Evolutionary conservation across 1,140 invertebrate genomes (phyloP).

Genomic region (Dreissena polymorpha): DNA sequence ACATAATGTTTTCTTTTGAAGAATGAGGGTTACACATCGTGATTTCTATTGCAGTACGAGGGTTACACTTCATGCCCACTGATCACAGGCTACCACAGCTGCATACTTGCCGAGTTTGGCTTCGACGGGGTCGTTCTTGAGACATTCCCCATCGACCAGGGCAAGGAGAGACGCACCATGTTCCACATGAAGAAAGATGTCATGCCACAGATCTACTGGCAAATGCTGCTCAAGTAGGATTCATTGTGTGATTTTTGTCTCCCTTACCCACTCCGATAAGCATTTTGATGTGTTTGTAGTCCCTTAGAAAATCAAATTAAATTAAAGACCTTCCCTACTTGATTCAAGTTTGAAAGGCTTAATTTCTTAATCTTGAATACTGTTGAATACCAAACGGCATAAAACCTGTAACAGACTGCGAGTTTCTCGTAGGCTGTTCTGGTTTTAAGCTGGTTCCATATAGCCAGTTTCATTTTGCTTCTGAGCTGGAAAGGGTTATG

Average conservation of each 20-base stretch:
- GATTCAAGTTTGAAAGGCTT: not conserved
- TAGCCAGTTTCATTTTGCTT: no score
- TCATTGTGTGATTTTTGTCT: not conserved
- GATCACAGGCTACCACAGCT: conserved; percentile 90
- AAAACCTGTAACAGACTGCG: no score
- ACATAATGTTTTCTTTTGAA: conserved; percentile 79
- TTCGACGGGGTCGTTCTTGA: conserved; percentile 92
- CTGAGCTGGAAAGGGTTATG: no score
- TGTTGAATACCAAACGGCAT: no score
- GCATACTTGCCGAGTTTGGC: conserved; percentile 97
- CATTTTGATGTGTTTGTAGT: no score
- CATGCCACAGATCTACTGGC: conserved; percentile 96
- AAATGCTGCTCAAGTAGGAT: conserved; percentile 89
- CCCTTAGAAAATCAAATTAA: no score
- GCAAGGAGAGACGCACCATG: conserved; percentile 88
- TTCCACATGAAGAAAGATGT: conserved; percentile 93
- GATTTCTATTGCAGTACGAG: conserved; percentile 84
- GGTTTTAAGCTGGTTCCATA: no score
- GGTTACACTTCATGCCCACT: conserved; percentile 99
- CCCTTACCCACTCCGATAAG: not conserved
- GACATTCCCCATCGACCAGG: conserved; percentile 96
- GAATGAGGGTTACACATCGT: no score
- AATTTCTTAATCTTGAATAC: not conserved
- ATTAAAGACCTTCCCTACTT: no score
- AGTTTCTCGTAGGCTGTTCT: no score